These are phyloP conservation scores for Eilema caniola DNA, from an alignment of 2,888 invertebrate species.

Conservation along the genomic window DNA sequence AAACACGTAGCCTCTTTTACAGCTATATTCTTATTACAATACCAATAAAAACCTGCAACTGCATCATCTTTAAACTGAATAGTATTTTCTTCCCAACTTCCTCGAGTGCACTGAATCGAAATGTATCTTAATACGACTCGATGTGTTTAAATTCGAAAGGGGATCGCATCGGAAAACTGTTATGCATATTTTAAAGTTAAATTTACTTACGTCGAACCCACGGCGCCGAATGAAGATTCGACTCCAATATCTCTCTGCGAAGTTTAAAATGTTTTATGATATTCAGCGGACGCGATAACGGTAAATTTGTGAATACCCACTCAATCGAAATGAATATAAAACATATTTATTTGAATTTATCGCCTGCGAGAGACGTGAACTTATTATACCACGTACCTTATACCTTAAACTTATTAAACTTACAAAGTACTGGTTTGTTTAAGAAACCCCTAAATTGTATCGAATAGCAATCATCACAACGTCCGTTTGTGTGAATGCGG, in stretches of 20 bases:
- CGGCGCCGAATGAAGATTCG: slow-evolving; percentile 72
- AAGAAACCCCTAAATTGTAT: slow-evolving; percentile 36
- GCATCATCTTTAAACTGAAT: slow-evolving; percentile 60
- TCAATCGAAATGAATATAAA: slow-evolving; percentile 66
- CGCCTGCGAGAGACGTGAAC: slow-evolving; percentile 50
- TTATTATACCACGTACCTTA: slow-evolving; percentile 46
- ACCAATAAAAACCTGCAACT: slow-evolving; percentile 35
- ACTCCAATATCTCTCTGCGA: slow-evolving; percentile 73
- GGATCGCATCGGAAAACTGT: slow-evolving; percentile 86
- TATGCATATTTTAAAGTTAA: slow-evolving; percentile 87
- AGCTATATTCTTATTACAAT: slow-evolving; percentile 2
- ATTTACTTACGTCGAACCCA: slow-evolving; percentile 79
- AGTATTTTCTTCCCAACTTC: slow-evolving; percentile 69
- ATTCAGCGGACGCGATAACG: slow-evolving; percentile 74
- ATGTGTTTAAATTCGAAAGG: slow-evolving; percentile 84
- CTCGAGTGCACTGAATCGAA: slow-evolving; percentile 79
- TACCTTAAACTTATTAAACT: neutral
- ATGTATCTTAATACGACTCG: slow-evolving; percentile 84
- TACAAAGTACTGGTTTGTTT: neutral
- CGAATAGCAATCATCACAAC: slow-evolving; percentile 36
- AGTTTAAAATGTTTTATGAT: slow-evolving; percentile 82
- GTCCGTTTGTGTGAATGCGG: neutral
- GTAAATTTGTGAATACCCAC: slow-evolving; percentile 64
- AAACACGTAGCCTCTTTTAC: neutral
- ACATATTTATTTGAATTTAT: slow-evolving; percentile 56